Evolutionary conservation across 2,797 vertebrate genomes (phyloP), one percentile per base, ranked within the genome.

Genomic region (Sebastolobus altivelis): DNA sequence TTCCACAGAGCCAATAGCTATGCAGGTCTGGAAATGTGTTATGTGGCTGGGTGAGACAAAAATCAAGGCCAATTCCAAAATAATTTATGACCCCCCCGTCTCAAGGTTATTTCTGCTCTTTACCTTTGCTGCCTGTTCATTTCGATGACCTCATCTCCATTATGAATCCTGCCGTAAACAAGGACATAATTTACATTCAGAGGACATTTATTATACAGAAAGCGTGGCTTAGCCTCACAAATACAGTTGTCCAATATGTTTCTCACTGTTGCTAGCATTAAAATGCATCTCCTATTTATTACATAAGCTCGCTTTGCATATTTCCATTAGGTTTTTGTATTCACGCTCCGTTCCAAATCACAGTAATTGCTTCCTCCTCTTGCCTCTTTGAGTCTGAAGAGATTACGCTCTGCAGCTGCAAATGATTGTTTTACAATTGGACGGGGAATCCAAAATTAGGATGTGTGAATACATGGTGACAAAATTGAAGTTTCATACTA

Each of bases 1-100:
- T 93, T 92, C 87, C 88, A 89, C 85, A 75, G 85, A 92, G 87
- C 89, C 89, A 89, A 87, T 88, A 85, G 89, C 91, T 84, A 69
- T 81, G 84, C 85, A 77, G 84, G 80, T 89, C 92, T 92, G 88
- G 84, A 90, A 92, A 91, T 86, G 79, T 89, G 90, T 91, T 88
- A 75, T 82, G 85, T 89, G 88, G 81, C 85, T 89, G 77, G 61
- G 60, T 84, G 87, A 87, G 89, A 91, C 81, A 85, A 85, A 65
- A 93, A 92, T 90, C 87, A 88, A 88, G 92, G 87, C 81, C 90
- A 90, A 35, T 83, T 90, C 61, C 70, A 70, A 88, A 87, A 90
- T 91, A 85, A 91, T 88, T 82, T 82, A 89, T 75, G 78, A 84
- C 72, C 87, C 79, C 46, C 46, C 49, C n/a, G 66, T 90, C 84